Base-by-base conservation (phyloP, 2,888 invertebrate species). In the Chloroclysta siterata region DNA sequence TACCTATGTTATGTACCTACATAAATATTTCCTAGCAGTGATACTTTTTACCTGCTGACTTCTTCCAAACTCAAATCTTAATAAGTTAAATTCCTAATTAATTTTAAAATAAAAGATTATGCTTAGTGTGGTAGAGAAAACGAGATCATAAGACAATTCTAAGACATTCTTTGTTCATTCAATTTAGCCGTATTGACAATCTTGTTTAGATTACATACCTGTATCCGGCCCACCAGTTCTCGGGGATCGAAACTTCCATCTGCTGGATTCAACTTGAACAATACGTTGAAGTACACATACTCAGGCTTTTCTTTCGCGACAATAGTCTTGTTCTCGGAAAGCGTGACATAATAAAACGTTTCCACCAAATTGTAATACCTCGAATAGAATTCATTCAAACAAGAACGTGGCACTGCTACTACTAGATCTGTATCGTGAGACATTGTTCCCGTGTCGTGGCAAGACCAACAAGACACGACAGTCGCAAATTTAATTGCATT, bases 261-360 rank as follows among this genome's bases (percentile, higher is more conserved):
- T 69, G 83, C 81, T 71, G 90, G 85, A 81, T 85, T 89, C 72
- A 91, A 78, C 78, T 91, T 91, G 71, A 90, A 91, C 64, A 80
- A 82, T 72, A 93, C 87, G 77, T 90, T 84, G 72, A 91, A 93
- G 75, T 82, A 85, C 79, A 89, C 90, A 82, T 82, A 87, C 70
- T 89, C 88, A 56, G 82, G 78, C 74, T 86, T 89, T 72, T 85
- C 86, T 72, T 84, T 84, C 47, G 82, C 69, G 58, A 81, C 66
- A 74, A 79, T 76, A 60, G 83, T 82, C 82, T 88, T 89, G 76
- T 82, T 86, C 80, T 92, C 89, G 62, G 88, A 81, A 73, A 93
- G 78, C 73, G 90, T 91, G 76, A 93, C 93, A 85, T 87, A 91
- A 78, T 93, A 93, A 87, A 93, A 92, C 80, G 90, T 89, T 88